Percentiles rank a stretch among this genome's conserved stretches.
phyloP scores from a whole-genome alignment of 2,113 vertebrate genomes.

The Ariopsis seemanni region DNA sequence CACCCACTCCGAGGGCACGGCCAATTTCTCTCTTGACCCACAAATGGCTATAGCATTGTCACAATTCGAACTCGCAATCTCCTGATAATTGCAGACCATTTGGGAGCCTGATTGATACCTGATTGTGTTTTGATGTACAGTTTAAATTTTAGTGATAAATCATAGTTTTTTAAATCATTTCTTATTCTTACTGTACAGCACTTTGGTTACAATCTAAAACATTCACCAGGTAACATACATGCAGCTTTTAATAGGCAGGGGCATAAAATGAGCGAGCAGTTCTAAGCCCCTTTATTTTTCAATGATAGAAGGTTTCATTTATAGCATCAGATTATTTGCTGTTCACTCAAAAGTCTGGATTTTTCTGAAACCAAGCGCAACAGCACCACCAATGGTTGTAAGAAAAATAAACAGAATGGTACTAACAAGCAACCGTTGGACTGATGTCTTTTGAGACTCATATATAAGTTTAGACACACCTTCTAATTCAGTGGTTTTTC shows the following conservation, averaged over 20 bases:
- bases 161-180: background rate
- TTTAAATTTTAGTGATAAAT: no score
- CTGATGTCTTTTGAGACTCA: background rate
- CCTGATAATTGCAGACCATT: background rate
- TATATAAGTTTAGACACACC: no score
- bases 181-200: background rate
- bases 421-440: background rate
- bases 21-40: background rate
- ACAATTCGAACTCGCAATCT: background rate
- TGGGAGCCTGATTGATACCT: background rate
- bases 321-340: background rate
- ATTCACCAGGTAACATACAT: background rate
- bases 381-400: background rate
- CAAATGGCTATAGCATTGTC: background rate
- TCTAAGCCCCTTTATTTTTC: background rate
- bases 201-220: background rate
- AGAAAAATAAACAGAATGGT: background rate
- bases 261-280: background rate
- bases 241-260: background rate
- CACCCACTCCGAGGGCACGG: background rate
- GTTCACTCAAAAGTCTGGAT: background rate
- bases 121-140: background rate
- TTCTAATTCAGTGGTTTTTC: no score
- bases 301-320: background rate
- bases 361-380: background rate